Evolutionary conservation across 2,113 vertebrate genomes (phyloP).

Genomic region (Notiomystis cincta): DNA sequence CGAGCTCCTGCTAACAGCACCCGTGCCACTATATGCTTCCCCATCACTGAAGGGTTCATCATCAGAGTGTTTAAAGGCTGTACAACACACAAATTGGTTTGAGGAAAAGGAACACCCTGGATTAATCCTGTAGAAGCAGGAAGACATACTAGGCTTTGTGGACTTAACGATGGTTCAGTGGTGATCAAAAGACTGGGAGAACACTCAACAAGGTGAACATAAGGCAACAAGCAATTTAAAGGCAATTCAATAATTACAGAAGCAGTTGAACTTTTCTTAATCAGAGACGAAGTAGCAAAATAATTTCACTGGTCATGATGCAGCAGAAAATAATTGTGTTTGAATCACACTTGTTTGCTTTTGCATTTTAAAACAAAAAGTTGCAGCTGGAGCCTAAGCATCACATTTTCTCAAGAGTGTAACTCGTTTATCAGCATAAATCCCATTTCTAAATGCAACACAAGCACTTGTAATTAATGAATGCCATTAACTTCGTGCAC

Average conservation of each 20-base stretch:
- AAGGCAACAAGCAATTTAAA: background rate
- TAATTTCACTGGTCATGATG: background rate
- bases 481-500: background rate
- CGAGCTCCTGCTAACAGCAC: slow-evolving; percentile 45
- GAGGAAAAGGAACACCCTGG: slow-evolving; percentile 10
- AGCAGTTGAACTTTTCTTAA: background rate
- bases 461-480: background rate
- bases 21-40: slow-evolving; percentile 73
- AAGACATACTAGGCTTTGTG: background rate
- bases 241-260: background rate
- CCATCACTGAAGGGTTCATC: slow-evolving; percentile 78
- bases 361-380: background rate
- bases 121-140: background rate
- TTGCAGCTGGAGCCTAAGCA: background rate
- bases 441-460: background rate
- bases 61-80: slow-evolving; percentile 78
- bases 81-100: slow-evolving; percentile 59
- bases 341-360: background rate
- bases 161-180: background rate
- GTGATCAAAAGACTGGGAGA: background rate
- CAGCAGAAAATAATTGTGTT: background rate
- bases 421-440: background rate
- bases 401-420: background rate
- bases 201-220: background rate
- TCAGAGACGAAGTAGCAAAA: background rate